A percentile compares a stretch with the other conserved stretches of the same genome.
Conservation (phyloP, 2,113 vertebrate genomes). For the Electrona antarctica region DNA sequence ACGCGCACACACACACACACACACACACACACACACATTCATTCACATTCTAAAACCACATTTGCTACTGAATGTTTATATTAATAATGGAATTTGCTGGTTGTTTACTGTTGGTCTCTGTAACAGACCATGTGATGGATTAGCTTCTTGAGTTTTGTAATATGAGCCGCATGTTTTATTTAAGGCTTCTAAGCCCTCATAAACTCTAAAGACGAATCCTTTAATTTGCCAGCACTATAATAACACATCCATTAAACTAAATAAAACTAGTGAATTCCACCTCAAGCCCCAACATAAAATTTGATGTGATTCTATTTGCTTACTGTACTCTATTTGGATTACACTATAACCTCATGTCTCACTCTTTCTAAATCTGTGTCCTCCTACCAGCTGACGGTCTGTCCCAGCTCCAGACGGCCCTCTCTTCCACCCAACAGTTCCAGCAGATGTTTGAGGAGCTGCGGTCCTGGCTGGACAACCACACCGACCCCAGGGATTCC, state of each 20-base stretch:
- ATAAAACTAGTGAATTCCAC: neutral
- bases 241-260: slow-evolving; percentile 20
- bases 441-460: slow-evolving; percentile 98
- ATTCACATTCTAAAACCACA: no score
- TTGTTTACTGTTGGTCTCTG: neutral
- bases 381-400: slow-evolving; percentile 87
- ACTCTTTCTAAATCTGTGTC: neutral
- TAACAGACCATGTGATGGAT: neutral
- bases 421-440: slow-evolving; percentile 97
- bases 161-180: neutral
- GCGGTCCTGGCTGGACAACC: slow-evolving; percentile 89
- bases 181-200: slow-evolving; percentile 3
- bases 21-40: no score
- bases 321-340: neutral
- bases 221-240: neutral
- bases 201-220: slow-evolving; percentile 1
- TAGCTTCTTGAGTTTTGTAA: neutral
- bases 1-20: no score
- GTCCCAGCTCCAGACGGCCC: slow-evolving; percentile 92
- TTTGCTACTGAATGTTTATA: neutral
- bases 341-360: neutral
- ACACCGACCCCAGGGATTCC: slow-evolving; percentile 72
- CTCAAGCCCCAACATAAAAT: no score
- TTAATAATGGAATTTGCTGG: neutral
- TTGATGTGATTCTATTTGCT: no score